Evolutionary conservation across 2,113 vertebrate genomes (phyloP).

Genomic region (Nycticebus coucang): DNA sequence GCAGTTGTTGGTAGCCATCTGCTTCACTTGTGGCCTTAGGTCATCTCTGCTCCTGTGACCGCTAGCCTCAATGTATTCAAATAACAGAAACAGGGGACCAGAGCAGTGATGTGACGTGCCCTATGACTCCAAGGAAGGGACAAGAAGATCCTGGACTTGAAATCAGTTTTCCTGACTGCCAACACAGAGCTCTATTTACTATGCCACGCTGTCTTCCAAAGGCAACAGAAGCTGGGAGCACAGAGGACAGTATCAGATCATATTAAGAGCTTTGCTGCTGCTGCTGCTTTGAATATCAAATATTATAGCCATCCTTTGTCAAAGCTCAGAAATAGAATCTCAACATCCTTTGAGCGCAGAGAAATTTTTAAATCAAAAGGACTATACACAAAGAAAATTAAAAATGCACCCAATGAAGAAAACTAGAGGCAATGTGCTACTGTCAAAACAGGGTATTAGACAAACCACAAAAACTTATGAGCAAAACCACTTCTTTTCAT

Average conservation of each 20-base stretch:
- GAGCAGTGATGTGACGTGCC: neutral
- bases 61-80: neutral
- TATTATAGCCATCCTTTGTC: neutral
- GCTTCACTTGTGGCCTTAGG: neutral
- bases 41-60: neutral
- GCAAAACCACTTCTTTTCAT: conserved; percentile 66
- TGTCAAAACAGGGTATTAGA: conserved; percentile 50
- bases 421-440: conserved; percentile 37
- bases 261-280: neutral
- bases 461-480: conserved; percentile 64
- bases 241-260: neutral
- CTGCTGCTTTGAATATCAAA: conserved; percentile 37
- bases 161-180: conserved; percentile 7
- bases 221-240: neutral
- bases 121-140: neutral
- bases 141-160: neutral
- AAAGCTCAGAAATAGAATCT: conserved; percentile 43
- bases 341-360: neutral
- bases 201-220: neutral
- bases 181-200: neutral
- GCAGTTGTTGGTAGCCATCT: neutral
- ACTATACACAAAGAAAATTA: conserved; percentile 13
- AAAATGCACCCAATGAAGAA: conserved; percentile 50
- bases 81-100: conserved; percentile 13
- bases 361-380: conserved; percentile 31